phyloP scores from a whole-genome alignment of 2,797 vertebrate genomes.

The Anableps anableps region DNA sequence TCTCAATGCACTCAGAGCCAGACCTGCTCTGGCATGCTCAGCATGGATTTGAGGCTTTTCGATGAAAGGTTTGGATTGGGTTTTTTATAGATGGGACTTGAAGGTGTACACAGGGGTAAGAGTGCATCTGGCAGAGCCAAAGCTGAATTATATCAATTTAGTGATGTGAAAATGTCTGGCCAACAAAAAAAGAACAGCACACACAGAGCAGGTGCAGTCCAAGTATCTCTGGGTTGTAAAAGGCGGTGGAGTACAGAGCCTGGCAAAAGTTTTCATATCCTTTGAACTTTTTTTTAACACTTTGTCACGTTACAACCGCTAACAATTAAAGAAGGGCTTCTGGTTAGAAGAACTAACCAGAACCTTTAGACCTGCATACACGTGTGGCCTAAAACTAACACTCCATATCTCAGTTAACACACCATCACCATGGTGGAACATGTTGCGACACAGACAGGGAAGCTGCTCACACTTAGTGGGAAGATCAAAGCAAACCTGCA shows the following conservation, averaged over 20 bases:
- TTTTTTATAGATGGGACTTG: neutral
- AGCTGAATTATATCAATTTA: neutral
- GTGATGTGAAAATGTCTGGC: slow-evolving; percentile 3
- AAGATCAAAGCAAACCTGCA: no score
- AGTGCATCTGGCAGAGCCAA: neutral
- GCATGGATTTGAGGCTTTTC: slow-evolving; percentile 1
- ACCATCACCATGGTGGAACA: neutral
- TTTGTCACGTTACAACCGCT: neutral
- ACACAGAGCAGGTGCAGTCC: neutral
- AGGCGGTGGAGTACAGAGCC: neutral
- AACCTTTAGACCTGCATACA: neutral
- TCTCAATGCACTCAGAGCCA: slow-evolving; percentile 1
- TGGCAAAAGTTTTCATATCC: neutral
- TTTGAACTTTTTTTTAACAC: neutral
- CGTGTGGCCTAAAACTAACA: neutral
- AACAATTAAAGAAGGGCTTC: neutral
- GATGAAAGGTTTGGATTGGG: neutral
- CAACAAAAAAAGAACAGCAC: neutral
- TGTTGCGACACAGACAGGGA: no score
- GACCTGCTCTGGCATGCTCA: neutral
- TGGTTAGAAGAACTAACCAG: neutral
- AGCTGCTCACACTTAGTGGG: no score
- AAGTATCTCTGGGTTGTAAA: neutral
- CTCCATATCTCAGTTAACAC: neutral
- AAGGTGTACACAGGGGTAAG: neutral